phyloP scores from a whole-genome alignment of 2,888 invertebrate genomes.

The Epirrhoe tristata region DNA sequence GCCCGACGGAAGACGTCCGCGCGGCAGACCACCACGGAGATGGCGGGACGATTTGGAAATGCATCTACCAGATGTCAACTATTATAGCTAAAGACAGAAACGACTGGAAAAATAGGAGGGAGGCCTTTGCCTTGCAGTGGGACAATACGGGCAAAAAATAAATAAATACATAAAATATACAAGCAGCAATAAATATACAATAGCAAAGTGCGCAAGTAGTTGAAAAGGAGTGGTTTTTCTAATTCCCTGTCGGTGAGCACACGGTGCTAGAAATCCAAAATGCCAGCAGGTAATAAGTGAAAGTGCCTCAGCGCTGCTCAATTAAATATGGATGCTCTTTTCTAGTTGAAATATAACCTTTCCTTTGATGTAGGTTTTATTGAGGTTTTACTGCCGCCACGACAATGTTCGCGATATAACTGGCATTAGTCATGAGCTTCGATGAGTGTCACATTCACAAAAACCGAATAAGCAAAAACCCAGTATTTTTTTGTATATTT shows the following conservation, averaged over 20 bases:
- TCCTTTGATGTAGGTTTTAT: constrained; percentile 60
- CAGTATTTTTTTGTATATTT: no score
- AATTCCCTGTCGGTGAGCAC: background rate
- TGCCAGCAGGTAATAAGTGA: constrained; percentile 63
- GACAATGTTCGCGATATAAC: constrained; percentile 52
- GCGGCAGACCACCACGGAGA: no score
- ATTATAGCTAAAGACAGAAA: no score
- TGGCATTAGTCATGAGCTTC: constrained; percentile 28
- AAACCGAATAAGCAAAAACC: background rate
- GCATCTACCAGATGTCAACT: no score
- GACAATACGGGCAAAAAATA: no score
- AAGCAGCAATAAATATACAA: no score
- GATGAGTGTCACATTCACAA: constrained; percentile 22
- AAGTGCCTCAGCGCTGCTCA: constrained; percentile 57
- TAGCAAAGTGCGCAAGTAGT: background rate
- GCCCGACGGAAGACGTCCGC: no score
- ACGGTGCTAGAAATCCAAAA: constrained; percentile 45
- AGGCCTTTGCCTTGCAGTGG: no score
- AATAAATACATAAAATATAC: no score
- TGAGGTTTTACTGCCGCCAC: constrained; percentile 60
- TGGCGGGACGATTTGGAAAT: no score
- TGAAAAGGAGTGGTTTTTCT: constrained; percentile 11
- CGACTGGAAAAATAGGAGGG: no score
- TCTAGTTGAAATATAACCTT: constrained; percentile 59
- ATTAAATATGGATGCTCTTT: constrained; percentile 63